Evolutionary conservation across 1,140 invertebrate genomes (phyloP), one percentile per base, ranked within the genome.

Genomic region (Mylabris phalerata): DNA sequence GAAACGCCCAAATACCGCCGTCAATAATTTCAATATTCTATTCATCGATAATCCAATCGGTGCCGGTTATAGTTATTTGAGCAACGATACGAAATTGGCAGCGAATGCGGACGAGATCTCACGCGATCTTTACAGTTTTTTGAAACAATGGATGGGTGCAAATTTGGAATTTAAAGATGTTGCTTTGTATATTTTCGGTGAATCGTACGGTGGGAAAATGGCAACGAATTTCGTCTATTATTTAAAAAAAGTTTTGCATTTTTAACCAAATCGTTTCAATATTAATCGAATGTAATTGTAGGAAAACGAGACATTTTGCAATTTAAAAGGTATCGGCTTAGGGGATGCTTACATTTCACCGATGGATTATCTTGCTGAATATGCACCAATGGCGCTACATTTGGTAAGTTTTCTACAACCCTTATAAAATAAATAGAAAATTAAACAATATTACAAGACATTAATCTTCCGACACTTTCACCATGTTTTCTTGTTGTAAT

Each of bases 271-370:
- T 32, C 1, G 45, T 46, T n/a, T 9, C 10, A 50, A 50, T 48
- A 48, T 7, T 48, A 10, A 26, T 32, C 6, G 19, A 55, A 9
- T 50, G 3, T 19, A 50, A 32, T 41, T 38, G 32, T 24, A 13
- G 13, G 0, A 10, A 11, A 50, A 57, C n/a, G 19, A 58, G 49
- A 58, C 51, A 26, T 25, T 46, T 26, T 63, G 56, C 6, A 84
- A 85, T 62, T 77, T 90, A 44, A 79, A 78, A 69, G 87, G 87
- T 10, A 77, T 90, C 9, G 83, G 80, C 5, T 73, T 91, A 42
- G 88, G 87, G 1, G 87, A 89, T 68, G 80, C 85, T 0, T 87
- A 88, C 79, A 86, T 91, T 54, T 87, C 85, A 9, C 87, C 88
- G 0, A 76, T 86, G 43, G 83, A 86, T 67, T 86, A 82, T 50